Evolutionary conservation across 2,797 vertebrate species (phyloP).

Genomic region (Cossypha dichroa): DNA sequence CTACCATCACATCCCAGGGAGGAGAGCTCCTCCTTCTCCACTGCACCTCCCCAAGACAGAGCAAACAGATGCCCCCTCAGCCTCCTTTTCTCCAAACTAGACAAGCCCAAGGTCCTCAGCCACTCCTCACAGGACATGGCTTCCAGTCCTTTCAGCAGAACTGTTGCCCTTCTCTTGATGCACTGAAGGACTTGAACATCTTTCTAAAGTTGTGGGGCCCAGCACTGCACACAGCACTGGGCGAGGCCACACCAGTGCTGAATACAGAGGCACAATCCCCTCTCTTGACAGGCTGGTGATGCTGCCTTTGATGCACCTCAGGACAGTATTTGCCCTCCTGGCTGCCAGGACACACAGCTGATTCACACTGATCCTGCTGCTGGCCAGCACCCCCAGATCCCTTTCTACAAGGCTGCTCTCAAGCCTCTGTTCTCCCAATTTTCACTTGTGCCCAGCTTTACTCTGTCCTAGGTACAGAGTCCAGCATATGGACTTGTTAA

Average conservation of each 20-base stretch:
- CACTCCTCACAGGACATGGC: not conserved
- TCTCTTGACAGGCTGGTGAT: not conserved
- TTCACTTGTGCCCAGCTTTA: accelerated
- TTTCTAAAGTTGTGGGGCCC: not conserved
- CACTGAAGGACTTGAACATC: not conserved
- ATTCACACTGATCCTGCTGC: not conserved
- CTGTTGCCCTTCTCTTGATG: accelerated
- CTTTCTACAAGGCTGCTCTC: not conserved
- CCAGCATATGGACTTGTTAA: not conserved
- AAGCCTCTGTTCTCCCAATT: accelerated
- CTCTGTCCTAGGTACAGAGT: not conserved
- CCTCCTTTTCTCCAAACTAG: not conserved
- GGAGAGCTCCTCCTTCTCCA: not conserved
- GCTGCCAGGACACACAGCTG: accelerated
- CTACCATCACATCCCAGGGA: no score
- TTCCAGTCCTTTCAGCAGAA: accelerated
- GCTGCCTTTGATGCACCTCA: accelerated
- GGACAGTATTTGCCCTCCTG: not conserved
- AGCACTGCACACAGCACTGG: no score
- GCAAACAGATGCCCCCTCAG: not conserved
- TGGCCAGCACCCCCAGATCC: accelerated
- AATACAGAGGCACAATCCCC: not conserved
- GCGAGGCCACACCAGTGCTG: accelerated
- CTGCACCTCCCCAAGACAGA: not conserved
- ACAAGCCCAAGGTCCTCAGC: not conserved